Evolutionary conservation across 2,797 vertebrate species (phyloP), one percentile per base, ranked within the genome.

Genomic region (Amblyopsis hoosieri): DNA sequence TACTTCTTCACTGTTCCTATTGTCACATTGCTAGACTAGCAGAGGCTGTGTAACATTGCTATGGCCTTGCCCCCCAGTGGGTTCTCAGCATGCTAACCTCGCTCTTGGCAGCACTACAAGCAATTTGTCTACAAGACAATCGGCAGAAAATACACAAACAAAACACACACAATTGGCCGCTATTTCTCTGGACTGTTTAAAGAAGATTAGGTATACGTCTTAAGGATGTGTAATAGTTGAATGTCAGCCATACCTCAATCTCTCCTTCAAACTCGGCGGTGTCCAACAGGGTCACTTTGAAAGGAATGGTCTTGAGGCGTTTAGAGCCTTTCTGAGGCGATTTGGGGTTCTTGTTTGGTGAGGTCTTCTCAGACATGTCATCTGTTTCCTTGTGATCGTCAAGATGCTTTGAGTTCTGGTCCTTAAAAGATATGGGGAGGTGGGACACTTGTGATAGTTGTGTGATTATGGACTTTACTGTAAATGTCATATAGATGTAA

Each of bases 291-390:
- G 93, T 94, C 80, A 99, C 93, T 85, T 94, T 97, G 90, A 97
- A 99, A 58, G 94, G 84, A 48, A 87, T 66, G 0, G 92, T 96
- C 92, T 98, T 98, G 45, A 93, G 90, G 46, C 96, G 95, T 76
- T 97, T 98, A 81, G 93, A 93, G 64, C 91, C 89, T 91, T 95
- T 99, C 87, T 97, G 95, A 1, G 97, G 97, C 0, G 97, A 99
- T 78, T 96, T 97, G 81, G 95, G 94, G 76, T 91, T 95, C 88
- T 95, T 97, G 88, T 94, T 96, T 6, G 96, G 95, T 0, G 97
- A 98, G 3, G 92, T 97, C 86, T 93, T 96, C 84, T 98, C 97
- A 0, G 95, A 96, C 56, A 93, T 90, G 64, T 95, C 94, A 0
- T 99, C 96, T 0, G 90, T 90, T 86, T 96, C 96, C 71, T 91